These are phyloP conservation scores for Anguilla obscura DNA, from an alignment of 2,797 vertebrate genomes.

Conservation along the genomic window DNA sequence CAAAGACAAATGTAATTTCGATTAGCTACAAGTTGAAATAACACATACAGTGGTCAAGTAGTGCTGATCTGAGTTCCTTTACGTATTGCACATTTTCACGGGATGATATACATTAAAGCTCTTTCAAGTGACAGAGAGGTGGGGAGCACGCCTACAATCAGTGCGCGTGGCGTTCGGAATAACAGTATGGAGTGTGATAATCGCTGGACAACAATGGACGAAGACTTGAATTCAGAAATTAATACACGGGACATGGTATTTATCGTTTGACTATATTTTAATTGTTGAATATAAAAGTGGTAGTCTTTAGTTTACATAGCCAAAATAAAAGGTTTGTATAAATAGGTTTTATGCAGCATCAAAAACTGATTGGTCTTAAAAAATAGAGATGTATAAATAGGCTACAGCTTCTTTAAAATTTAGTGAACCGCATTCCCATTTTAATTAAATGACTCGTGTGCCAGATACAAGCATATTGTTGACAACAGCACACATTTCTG, in stretches of 20 bases:
- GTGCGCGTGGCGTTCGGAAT: neutral
- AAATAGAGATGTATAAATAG: neutral
- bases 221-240: neutral
- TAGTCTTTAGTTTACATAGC: neutral
- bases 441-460: no score
- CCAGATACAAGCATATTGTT: no score
- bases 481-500: no score
- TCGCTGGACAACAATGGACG: neutral
- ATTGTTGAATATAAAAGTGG: neutral
- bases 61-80: neutral
- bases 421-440: neutral
- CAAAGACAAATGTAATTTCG: neutral
- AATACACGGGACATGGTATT: no score
- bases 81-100: neutral
- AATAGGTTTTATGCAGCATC: no score
- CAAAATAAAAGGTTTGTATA: neutral
- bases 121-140: neutral
- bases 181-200: neutral
- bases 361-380: no score
- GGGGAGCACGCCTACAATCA: neutral
- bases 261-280: neutral
- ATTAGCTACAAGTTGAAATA: neutral
- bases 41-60: neutral
- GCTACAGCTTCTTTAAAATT: neutral
- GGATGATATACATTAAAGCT: neutral